Evolutionary conservation across 2,888 invertebrate species (phyloP).

Genomic region (Papilio gigon): DNA sequence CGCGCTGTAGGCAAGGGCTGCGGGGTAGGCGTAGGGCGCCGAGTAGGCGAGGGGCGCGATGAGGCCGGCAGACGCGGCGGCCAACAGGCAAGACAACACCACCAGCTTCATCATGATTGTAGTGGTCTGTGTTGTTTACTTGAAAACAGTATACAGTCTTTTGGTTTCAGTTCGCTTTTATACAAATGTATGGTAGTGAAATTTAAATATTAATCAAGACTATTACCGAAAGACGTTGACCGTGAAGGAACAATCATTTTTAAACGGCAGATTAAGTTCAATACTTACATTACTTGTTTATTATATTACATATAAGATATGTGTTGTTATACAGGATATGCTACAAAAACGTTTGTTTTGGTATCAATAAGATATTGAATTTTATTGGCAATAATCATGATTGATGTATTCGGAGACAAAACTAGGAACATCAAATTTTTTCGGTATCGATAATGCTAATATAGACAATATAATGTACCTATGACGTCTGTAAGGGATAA

Average conservation of each 20-base stretch:
- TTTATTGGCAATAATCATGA: too few relatives aligned
- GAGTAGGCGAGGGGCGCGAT: constrained; percentile 50
- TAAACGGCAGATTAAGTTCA: too few relatives aligned
- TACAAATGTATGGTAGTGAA: neutral
- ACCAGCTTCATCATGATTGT: constrained; percentile 80
- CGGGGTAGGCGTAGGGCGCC: constrained; percentile 53
- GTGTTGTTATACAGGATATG: too few relatives aligned
- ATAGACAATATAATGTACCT: too few relatives aligned
- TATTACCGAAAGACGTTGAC: constrained; percentile 8
- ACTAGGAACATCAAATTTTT: too few relatives aligned
- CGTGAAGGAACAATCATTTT: neutral
- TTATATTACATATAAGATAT: neutral
- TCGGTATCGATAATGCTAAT: too few relatives aligned
- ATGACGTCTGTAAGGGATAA: too few relatives aligned
- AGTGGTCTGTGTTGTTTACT: constrained; percentile 75
- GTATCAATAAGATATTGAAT: too few relatives aligned
- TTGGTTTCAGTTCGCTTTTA: neutral
- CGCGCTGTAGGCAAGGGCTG: constrained; percentile 52
- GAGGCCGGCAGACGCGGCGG: constrained; percentile 76
- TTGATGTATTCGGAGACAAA: too few relatives aligned
- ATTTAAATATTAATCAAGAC: neutral
- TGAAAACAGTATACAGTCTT: constrained; percentile 56
- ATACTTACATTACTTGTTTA: too few relatives aligned
- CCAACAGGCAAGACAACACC: constrained; percentile 84
- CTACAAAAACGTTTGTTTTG: too few relatives aligned